A percentile compares a stretch with the other conserved stretches of the same genome.
phyloP scores from a whole-genome alignment of 2,888 invertebrate genomes.

The Drosophila pseudotalamancana region DNA sequence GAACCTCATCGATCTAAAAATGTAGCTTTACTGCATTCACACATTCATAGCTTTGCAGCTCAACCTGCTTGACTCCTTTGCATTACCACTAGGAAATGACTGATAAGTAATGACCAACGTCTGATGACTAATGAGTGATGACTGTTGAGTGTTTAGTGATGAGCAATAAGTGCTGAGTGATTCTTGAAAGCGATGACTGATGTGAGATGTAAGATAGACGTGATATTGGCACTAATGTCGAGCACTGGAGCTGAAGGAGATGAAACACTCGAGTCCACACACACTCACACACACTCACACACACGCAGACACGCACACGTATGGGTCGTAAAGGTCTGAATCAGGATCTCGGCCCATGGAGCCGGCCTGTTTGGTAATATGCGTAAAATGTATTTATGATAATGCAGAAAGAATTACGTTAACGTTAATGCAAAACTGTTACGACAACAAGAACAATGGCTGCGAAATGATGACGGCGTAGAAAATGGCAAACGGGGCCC shows the following conservation, averaged over 20 bases:
- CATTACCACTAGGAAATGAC: too few relatives aligned
- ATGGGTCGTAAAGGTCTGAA: slow-evolving; percentile 37
- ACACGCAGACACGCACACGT: not conserved
- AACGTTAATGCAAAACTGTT: slow-evolving; percentile 81
- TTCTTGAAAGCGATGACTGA: slow-evolving; percentile 20
- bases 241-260: slow-evolving; percentile 30
- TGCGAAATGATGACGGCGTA: slow-evolving; percentile 73
- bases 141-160: too few relatives aligned
- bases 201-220: slow-evolving; percentile 56
- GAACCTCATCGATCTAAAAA: too few relatives aligned
- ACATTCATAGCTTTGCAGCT: too few relatives aligned
- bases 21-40: too few relatives aligned
- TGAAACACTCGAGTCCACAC: slow-evolving; percentile 19
- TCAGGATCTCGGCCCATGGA: slow-evolving; percentile 3
- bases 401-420: slow-evolving; percentile 81
- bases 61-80: too few relatives aligned
- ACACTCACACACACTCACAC: slow-evolving; percentile 7
- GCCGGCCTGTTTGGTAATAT: slow-evolving; percentile 68
- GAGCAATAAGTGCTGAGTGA: too few relatives aligned
- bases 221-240: slow-evolving; percentile 61
- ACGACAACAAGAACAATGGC: slow-evolving; percentile 73
- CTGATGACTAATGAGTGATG: not conserved
- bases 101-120: too few relatives aligned
- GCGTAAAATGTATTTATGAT: slow-evolving; percentile 82
- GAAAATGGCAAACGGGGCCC: slow-evolving; percentile 45